Evolutionary conservation across 2,797 vertebrate genomes (phyloP).

Genomic region (Xerus rutilus): DNA sequence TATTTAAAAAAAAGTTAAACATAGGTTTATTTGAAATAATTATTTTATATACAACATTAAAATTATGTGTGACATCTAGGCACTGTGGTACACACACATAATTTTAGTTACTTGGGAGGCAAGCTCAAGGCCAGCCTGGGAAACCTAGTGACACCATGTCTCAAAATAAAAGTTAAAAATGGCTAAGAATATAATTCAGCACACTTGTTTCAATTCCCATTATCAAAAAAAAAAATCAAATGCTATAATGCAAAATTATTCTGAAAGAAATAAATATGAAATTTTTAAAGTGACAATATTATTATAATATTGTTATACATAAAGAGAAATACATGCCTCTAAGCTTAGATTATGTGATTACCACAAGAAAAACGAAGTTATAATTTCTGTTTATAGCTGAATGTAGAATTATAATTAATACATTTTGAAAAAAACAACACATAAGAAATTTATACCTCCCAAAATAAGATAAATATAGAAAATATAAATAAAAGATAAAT

Average conservation of each 20-base stretch:
- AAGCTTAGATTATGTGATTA: not conserved
- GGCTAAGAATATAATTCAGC: no score
- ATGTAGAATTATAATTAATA: not conserved
- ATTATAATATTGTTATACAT: not conserved
- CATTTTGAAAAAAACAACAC: not conserved
- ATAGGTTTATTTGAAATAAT: constrained; percentile 14
- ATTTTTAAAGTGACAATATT: not conserved
- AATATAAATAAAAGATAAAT: not conserved
- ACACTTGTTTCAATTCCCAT: no score
- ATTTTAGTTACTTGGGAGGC: no score
- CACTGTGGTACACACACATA: no score
- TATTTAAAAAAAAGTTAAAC: not conserved
- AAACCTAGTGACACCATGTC: no score
- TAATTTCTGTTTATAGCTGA: not conserved
- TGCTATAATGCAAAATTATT: not conserved
- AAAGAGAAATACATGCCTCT: not conserved
- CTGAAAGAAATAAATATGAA: not conserved
- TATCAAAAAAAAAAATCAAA: not conserved
- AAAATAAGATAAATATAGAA: not conserved
- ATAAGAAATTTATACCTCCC: not conserved
- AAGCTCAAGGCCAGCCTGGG: no score
- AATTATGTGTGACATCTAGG: not conserved
- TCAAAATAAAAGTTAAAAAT: no score
- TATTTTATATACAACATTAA: not conserved
- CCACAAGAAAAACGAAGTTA: not conserved